Base-by-base conservation (phyloP, 2,888 invertebrate genomes). In the Carpatolechia fugitivella region DNA sequence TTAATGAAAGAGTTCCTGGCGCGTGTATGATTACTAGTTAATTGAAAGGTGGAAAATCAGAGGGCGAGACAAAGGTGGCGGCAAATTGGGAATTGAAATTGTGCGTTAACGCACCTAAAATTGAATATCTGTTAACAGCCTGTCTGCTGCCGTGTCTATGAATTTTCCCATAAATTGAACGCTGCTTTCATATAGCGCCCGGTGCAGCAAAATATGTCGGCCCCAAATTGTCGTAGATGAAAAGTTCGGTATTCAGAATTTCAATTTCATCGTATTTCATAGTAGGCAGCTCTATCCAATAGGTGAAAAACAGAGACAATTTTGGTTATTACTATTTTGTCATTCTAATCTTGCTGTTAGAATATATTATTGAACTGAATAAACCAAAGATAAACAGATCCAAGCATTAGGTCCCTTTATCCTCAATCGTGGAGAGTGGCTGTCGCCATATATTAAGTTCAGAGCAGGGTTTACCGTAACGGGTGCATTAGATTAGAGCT, bases 11-110 rank as follows among this genome's bases (percentile, higher is more conserved):
- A 85, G 84, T 77, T 76, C 80, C 79, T 74, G 78, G 78, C 80
- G 79, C 82, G 85, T 88, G 82, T 86, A 86, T 88, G 87, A 87
- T 87, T 44, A 88, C 88, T 80, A 78, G 82, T 83, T 88, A 89
- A 90, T 89, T 90, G 87, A 85, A 85, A 85, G 80, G 80, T 72
- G 76, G 79, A 77, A 88, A 88, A 85, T 86, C 86, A 84, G 76
- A 79, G 79, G 72, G 76, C 70, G 71, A 77, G 74, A 84, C 84
- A 82, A 80, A 82, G 78, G 76, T 74, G 72, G 71, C 72, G 70
- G 74, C 74, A 78, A 77, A 81, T 75, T 73, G 78, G 63, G 70
- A 52, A 46, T 47, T 20, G 35, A 52, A 59, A 54, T 56, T 47
- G 51, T 52, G 53, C 54, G 55, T 44, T 16, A 24, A 55, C 50